These are phyloP conservation scores for Euura lappo DNA, from an alignment of 1,140 invertebrate species.

Conservation along the genomic window DNA sequence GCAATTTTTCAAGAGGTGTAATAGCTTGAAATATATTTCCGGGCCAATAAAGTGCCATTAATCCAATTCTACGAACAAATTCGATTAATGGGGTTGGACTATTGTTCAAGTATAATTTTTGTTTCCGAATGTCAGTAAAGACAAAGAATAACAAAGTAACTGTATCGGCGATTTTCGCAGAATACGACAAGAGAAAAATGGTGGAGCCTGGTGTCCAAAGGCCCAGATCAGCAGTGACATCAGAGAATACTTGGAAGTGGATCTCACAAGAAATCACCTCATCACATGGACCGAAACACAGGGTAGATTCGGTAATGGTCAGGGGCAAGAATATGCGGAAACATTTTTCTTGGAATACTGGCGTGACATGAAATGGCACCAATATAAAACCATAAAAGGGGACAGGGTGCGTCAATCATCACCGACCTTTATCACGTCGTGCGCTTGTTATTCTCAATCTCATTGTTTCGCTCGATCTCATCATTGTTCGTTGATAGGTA, in stretches of 20 bases:
- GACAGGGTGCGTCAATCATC: slow-evolving; percentile 67
- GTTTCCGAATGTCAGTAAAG: too few relatives aligned
- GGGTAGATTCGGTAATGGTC: slow-evolving; percentile 92
- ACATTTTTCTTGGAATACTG: slow-evolving; percentile 87
- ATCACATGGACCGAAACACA: slow-evolving; percentile 90
- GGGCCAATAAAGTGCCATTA: too few relatives aligned
- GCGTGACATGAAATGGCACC: slow-evolving; percentile 76
- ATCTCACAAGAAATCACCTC: slow-evolving; percentile 77
- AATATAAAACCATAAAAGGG: slow-evolving; percentile 78
- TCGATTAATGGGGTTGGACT: too few relatives aligned
- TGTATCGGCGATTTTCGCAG: slow-evolving; percentile 62
- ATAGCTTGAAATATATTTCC: too few relatives aligned
- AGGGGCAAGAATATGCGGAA: slow-evolving; percentile 88
- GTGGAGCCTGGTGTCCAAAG: slow-evolving; percentile 94
- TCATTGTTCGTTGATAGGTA: slow-evolving; percentile 66
- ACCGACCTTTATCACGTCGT: not conserved
- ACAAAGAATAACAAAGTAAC: not conserved
- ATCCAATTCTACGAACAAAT: too few relatives aligned
- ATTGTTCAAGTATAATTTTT: too few relatives aligned
- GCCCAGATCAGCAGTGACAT: slow-evolving; percentile 74
- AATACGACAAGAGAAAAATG: slow-evolving; percentile 83
- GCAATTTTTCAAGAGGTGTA: too few relatives aligned
- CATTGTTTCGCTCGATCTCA: not conserved
- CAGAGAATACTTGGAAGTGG: slow-evolving; percentile 87
- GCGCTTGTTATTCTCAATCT: not conserved